phyloP scores from a whole-genome alignment of 2,113 vertebrate species.

The Mirza zaza region DNA sequence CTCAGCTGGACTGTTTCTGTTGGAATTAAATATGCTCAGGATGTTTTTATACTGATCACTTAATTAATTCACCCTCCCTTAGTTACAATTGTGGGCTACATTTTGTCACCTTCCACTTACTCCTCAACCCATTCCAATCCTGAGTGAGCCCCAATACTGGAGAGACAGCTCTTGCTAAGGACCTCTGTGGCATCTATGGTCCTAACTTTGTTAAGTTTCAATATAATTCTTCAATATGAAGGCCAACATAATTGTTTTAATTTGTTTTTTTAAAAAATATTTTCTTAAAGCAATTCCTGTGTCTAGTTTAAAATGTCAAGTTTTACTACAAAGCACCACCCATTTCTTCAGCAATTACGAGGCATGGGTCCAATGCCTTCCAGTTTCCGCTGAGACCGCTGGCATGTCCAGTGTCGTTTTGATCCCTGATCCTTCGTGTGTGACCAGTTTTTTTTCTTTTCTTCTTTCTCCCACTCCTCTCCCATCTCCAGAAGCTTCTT shows the following conservation, averaged over 20 bases:
- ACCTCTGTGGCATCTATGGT: background rate
- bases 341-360: background rate
- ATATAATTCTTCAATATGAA: background rate
- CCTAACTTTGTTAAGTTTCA: background rate
- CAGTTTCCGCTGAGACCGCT: background rate
- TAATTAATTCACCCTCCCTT: background rate
- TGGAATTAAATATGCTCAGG: background rate
- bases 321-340: background rate
- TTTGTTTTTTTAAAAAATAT: background rate
- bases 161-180: background rate
- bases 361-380: background rate
- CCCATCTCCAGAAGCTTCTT: background rate
- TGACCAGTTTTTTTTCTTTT: background rate
- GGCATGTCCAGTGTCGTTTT: background rate
- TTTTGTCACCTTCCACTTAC: background rate
- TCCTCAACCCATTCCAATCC: background rate
- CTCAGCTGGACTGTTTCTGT: background rate
- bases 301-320: slow-evolving; percentile 18
- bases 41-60: background rate
- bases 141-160: background rate
- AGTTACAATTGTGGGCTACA: background rate
- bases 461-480: background rate
- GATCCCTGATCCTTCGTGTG: background rate
- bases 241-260: background rate
- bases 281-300: background rate